Conservation (phyloP, 2,888 invertebrate species). For the Poecilus cupreus region DNA sequence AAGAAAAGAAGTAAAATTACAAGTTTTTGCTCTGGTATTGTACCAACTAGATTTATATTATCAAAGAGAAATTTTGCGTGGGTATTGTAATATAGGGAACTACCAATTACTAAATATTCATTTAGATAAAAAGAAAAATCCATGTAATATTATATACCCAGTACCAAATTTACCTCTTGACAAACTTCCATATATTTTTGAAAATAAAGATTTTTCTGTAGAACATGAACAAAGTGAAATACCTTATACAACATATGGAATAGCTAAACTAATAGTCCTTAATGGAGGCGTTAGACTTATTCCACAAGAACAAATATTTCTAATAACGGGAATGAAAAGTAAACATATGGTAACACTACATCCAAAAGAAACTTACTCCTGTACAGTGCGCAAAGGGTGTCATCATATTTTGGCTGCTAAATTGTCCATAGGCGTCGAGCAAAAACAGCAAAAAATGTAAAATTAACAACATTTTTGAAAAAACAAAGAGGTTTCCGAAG, state of each 20-base stretch:
- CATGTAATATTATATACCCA: constrained; percentile 11
- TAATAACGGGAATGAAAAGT: neutral
- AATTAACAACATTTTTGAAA: constrained; percentile 38
- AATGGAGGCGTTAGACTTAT: constrained; percentile 10
- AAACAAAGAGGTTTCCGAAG: constrained; percentile 24
- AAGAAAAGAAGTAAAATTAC: constrained; percentile 32
- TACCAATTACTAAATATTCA: neutral
- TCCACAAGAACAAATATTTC: neutral
- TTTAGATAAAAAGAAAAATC: constrained; percentile 12
- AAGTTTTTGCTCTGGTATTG: constrained; percentile 35
- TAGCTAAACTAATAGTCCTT: constrained; percentile 35
- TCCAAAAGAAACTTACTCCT: constrained; percentile 43
- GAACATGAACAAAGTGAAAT: constrained; percentile 17
- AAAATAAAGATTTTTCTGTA: constrained; percentile 46
- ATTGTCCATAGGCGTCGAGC: constrained; percentile 26
- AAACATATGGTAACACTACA: constrained; percentile 29
- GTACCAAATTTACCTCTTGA: neutral
- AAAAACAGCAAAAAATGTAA: constrained; percentile 18
- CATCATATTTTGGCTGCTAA: constrained; percentile 50
- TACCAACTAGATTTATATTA: constrained; percentile 51
- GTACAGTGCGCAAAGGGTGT: constrained; percentile 17
- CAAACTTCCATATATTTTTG: constrained; percentile 34
- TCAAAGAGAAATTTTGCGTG: constrained; percentile 34
- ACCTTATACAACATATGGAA: constrained; percentile 35
- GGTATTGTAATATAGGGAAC: neutral